phyloP scores from a whole-genome alignment of 2,113 vertebrate genomes.

The Passer domesticus region DNA sequence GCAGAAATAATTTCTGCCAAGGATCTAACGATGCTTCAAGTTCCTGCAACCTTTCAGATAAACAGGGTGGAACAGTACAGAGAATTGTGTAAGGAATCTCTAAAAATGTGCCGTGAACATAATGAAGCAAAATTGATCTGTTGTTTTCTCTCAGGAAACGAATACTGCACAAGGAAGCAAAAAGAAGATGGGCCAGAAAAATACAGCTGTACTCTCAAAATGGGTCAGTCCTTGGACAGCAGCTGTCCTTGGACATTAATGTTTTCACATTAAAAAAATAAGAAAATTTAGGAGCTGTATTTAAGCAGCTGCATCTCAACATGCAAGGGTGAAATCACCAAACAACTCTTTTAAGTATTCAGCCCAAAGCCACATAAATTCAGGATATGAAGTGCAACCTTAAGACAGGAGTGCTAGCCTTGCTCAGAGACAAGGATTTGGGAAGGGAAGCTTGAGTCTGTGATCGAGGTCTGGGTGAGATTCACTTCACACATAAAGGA shows the following conservation, averaged over 20 bases:
- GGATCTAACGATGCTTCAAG: conserved; percentile 19
- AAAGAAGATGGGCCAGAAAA: not conserved
- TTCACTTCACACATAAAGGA: not conserved
- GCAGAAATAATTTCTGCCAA: conserved; percentile 1
- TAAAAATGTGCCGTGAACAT: not conserved
- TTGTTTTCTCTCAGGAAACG: conserved; percentile 28
- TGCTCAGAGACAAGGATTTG: not conserved
- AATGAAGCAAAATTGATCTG: conserved; percentile 24
- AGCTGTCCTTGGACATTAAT: not conserved
- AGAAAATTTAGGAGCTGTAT: not conserved
- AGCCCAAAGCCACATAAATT: not conserved
- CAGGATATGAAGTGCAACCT: not conserved
- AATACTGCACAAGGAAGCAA: not conserved
- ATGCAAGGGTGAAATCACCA: not conserved
- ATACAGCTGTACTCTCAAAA: not conserved
- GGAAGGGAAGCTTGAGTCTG: not conserved
- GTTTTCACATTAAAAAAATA: not conserved
- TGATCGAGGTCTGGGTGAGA: not conserved
- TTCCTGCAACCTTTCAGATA: not conserved
- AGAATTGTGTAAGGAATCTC: not conserved
- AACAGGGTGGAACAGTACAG: not conserved
- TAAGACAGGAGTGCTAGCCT: not conserved
- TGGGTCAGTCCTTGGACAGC: not conserved
- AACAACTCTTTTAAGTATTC: not conserved
- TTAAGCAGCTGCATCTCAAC: not conserved